phyloP scores from a whole-genome alignment of 2,113 vertebrate species.

The Sterna hirundo region DNA sequence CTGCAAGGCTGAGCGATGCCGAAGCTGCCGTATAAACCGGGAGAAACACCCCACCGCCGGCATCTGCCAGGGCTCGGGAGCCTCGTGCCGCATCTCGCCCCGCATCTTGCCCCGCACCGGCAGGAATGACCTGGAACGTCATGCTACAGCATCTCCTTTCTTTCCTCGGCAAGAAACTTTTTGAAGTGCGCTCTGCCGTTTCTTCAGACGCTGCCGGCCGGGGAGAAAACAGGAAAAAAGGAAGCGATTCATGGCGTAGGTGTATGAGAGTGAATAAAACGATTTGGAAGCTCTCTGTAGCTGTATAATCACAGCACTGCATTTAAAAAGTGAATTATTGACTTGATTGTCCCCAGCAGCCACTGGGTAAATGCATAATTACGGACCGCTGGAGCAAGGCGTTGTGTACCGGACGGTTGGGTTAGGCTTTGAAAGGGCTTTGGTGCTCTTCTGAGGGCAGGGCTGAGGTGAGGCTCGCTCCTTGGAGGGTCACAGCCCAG shows the following conservation, averaged over 20 bases:
- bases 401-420: background rate
- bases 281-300: conserved; percentile 53
- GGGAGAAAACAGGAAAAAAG: conserved; percentile 9
- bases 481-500: conserved; percentile 34
- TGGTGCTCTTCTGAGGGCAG: conserved; percentile 8
- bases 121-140: background rate
- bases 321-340: conserved; percentile 74
- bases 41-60: background rate
- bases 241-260: conserved; percentile 25
- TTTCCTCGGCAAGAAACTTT: background rate
- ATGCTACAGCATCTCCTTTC: background rate
- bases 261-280: conserved; percentile 33
- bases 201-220: background rate
- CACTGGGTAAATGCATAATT: conserved; percentile 63
- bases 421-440: conserved; percentile 38
- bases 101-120: fast-evolving
- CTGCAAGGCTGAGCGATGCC: fast-evolving
- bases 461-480: conserved; percentile 7
- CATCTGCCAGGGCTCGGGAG: background rate
- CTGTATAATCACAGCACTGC: conserved; percentile 44
- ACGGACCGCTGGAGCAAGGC: conserved; percentile 29
- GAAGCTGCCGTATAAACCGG: fast-evolving
- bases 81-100: fast-evolving
- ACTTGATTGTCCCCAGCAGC: conserved; percentile 69
- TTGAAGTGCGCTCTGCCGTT: background rate